Conservation (phyloP, 2,113 vertebrate genomes). For the Bucco capensis region DNA sequence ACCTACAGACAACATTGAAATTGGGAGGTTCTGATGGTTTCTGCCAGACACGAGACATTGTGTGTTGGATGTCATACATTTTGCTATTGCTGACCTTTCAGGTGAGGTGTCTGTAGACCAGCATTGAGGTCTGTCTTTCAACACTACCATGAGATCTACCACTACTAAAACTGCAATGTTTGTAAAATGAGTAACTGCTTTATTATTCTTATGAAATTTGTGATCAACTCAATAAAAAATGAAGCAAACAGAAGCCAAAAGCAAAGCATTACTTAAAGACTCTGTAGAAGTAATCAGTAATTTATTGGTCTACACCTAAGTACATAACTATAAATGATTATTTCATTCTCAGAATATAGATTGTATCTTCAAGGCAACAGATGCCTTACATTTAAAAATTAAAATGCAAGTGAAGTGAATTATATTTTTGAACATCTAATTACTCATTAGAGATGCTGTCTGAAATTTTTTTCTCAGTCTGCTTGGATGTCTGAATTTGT, state of each 20-base stretch:
- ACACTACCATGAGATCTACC: neutral
- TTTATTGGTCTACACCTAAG: neutral
- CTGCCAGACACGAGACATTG: neutral
- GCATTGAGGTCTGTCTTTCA: neutral
- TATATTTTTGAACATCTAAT: neutral
- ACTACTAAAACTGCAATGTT: neutral
- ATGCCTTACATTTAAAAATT: neutral
- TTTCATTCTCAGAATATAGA: neutral
- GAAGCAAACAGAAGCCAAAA: neutral
- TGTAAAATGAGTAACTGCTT: neutral
- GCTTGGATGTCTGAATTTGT: neutral
- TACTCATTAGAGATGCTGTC: neutral
- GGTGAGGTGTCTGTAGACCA: neutral
- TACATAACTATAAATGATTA: neutral
- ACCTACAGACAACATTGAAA: neutral
- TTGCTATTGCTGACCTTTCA: neutral
- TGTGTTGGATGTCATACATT: neutral
- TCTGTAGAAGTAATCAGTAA: neutral
- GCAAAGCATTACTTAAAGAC: neutral
- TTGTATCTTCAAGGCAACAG: neutral
- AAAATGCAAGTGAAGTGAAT: neutral
- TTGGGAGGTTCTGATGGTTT: neutral
- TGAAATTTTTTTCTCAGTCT: conserved; percentile 5
- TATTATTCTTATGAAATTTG: neutral
- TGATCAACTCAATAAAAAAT: neutral